A percentile compares a stretch with the other conserved stretches of the same genome.
Conservation (phyloP, 2,797 vertebrate genomes). For the Micropoecilia bifurca region DNA sequence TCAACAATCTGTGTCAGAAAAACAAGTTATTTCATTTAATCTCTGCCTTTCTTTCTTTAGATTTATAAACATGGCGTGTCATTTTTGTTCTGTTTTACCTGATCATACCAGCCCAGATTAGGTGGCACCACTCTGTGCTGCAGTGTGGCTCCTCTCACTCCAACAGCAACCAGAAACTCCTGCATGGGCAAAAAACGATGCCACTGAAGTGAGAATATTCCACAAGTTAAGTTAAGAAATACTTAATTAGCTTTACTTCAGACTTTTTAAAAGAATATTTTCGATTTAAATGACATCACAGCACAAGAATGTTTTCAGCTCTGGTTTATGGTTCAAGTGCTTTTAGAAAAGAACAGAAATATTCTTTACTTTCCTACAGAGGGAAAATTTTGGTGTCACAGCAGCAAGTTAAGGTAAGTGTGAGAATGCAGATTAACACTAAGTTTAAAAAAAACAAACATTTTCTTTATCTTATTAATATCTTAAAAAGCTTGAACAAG, state of each 20-base stretch:
- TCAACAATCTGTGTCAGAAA: conserved; percentile 87
- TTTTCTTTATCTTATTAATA: too few relatives aligned
- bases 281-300: not conserved
- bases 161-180: conserved; percentile 95
- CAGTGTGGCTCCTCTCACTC: conserved; percentile 92
- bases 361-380: not conserved
- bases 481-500: too few relatives aligned
- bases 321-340: not conserved
- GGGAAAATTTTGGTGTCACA: not conserved
- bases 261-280: not conserved
- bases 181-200: conserved; percentile 48
- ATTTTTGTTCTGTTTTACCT: conserved; percentile 80
- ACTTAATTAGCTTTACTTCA: not conserved
- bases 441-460: not conserved
- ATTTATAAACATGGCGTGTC: not conserved
- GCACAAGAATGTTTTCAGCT: not conserved
- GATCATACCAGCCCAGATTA: conserved; percentile 94
- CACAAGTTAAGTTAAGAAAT: too few relatives aligned
- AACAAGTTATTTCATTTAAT: not conserved
- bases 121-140: conserved; percentile 91
- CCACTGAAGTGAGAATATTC: not conserved
- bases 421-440: not conserved
- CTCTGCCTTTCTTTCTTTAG: not conserved
- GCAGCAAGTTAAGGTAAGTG: not conserved
- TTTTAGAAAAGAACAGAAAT: not conserved